A percentile compares a stretch with the other conserved stretches of the same genome.
phyloP scores from a whole-genome alignment of 2,888 invertebrate genomes.

The Drepana falcataria region DNA sequence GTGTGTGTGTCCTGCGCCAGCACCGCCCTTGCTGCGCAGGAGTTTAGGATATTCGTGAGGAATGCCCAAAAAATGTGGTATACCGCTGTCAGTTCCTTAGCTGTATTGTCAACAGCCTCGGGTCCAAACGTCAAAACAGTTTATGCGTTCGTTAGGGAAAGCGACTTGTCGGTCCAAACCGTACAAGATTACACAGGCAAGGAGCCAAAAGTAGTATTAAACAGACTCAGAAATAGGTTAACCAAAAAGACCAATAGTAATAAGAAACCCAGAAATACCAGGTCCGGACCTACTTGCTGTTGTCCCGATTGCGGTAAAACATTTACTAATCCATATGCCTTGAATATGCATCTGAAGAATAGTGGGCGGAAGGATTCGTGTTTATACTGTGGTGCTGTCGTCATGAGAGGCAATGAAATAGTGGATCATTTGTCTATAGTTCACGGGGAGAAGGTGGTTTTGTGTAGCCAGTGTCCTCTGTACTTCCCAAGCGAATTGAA shows the following conservation, averaged over 20 bases:
- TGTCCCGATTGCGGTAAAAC: constrained; percentile 59
- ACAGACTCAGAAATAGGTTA: constrained; percentile 35
- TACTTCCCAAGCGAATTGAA: constrained; percentile 35
- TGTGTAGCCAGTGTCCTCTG: constrained; percentile 53
- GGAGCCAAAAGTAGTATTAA: constrained; percentile 37
- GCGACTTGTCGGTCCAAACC: constrained; percentile 39
- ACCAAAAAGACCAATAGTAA: constrained; percentile 21
- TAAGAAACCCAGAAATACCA: constrained; percentile 28
- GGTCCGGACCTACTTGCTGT: constrained; percentile 41
- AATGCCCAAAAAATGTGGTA: constrained; percentile 48
- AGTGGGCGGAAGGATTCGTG: constrained; percentile 64
- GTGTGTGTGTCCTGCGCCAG: constrained; percentile 51
- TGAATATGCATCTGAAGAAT: constrained; percentile 56
- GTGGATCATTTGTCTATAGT: constrained; percentile 38
- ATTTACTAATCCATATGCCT: constrained; percentile 50
- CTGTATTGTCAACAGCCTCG: constrained; percentile 19
- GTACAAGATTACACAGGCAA: constrained; percentile 41
- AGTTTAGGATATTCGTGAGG: constrained; percentile 48
- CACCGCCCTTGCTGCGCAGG: constrained; percentile 48
- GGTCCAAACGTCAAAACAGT: constrained; percentile 35
- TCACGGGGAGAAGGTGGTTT: constrained; percentile 34
- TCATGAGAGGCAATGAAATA: constrained; percentile 44
- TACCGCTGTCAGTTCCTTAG: constrained; percentile 38
- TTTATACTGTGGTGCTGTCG: constrained; percentile 42
- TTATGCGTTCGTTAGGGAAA: constrained; percentile 45